A percentile compares a stretch with the other conserved stretches of the same genome.
phyloP scores from a whole-genome alignment of 2,888 invertebrate genomes.

The Drosophila kambysellisi region DNA sequence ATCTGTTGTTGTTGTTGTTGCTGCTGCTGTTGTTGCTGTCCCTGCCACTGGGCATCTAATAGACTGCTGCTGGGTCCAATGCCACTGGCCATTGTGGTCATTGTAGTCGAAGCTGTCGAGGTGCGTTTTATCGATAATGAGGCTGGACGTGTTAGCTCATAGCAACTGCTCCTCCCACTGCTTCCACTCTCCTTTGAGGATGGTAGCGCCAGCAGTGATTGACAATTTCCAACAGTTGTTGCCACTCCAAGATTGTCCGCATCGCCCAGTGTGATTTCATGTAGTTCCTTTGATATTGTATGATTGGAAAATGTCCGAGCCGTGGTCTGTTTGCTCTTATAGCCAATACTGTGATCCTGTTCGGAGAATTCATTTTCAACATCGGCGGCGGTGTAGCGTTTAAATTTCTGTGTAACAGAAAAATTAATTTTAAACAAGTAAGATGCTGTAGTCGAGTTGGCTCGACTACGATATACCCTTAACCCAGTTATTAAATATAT shows the following conservation, averaged over 20 bases:
- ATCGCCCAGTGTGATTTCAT: slow-evolving; percentile 80
- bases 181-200: slow-evolving; percentile 39
- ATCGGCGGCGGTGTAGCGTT: slow-evolving; percentile 81
- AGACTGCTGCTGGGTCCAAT: slow-evolving; percentile 68
- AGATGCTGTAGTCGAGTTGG: no score
- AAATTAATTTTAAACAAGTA: background rate
- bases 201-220: slow-evolving; percentile 73
- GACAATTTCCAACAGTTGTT: slow-evolving; percentile 64
- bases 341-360: slow-evolving; percentile 79
- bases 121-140: slow-evolving; percentile 80
- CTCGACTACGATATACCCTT: no score
- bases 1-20: slow-evolving; percentile 27
- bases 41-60: slow-evolving; percentile 74
- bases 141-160: slow-evolving; percentile 81
- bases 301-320: slow-evolving; percentile 82
- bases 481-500: no score
- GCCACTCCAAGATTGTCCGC: slow-evolving; percentile 61
- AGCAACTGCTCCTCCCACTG: slow-evolving; percentile 74
- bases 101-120: slow-evolving; percentile 78
- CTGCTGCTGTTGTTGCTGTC: slow-evolving; percentile 38
- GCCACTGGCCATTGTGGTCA: slow-evolving; percentile 80
- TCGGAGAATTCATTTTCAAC: slow-evolving; percentile 83
- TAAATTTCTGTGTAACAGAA: slow-evolving; percentile 75
- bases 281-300: slow-evolving; percentile 82
- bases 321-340: slow-evolving; percentile 71